Base-by-base conservation (phyloP, 92 coral and sea anemone species). In the Virgularia gustaviana region DNA sequence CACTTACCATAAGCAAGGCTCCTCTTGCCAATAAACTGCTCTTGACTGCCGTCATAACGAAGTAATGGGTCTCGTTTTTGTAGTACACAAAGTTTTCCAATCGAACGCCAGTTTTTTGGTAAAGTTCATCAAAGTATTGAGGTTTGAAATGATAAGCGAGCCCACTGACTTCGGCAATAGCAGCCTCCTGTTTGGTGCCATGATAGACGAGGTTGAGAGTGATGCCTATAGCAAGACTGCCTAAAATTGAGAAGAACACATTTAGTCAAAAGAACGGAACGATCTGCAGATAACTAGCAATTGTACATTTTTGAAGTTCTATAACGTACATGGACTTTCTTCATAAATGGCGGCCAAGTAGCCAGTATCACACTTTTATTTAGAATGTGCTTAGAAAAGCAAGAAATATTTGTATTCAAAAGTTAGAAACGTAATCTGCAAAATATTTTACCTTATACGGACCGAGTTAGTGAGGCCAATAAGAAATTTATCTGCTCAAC, bases 101-200 rank as follows among this genome's bases (percentile, higher is more conserved):
- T 28, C 84, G 81, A 55, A 92, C 88, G 36, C 91, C 89, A 53
- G 81, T 88, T 61, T 83, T 62, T 28, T 80, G 73, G 27, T 39
- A 49, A 20, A 92, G 85, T 6, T 79, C 66, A 47, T 92, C 96
- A 39, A 92, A 92, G 81, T 89, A 92, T 74, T 71, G 81, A 3
- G 97, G 97, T 32, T 92, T 92, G 61, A 92, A 92, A 51, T 92
- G 97, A 54, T 92, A 92, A 29, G 96, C 97, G 31, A 92, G 84
- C 24, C 97, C 97, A 16, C 96, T 89, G 63, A 92, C 87, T 74
- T 92, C 97, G 12, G 90, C 88, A 4, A 84, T 89, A 45, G 80
- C 83, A 11, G 85, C 83, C 55, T 92, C 97, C 10, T 81, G 83
- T 65, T 89, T 95, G 16, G 83, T 76, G 27, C 68, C 81, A 45